Evolutionary conservation across 1,140 invertebrate genomes (phyloP).

Genomic region (Agraylea sexmaculata): DNA sequence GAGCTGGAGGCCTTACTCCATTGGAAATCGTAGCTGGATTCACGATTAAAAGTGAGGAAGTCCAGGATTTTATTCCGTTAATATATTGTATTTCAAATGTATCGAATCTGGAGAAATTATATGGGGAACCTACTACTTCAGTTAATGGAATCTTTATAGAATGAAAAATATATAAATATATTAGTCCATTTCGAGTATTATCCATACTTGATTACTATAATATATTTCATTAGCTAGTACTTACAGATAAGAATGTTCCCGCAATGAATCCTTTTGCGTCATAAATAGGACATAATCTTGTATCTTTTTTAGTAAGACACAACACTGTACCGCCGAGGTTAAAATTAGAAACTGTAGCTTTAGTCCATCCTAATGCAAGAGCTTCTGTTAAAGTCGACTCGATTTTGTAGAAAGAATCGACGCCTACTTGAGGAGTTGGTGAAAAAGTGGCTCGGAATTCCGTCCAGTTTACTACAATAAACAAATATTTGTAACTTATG

Average conservation of each 20-base stretch:
- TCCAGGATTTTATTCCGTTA: constrained; percentile 15
- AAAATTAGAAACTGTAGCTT: not conserved
- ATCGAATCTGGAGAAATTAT: constrained; percentile 16
- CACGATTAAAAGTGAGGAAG: constrained; percentile 15
- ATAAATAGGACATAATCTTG: constrained; percentile 12
- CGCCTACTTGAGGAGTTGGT: constrained; percentile 4
- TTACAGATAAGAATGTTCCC: constrained; percentile 17
- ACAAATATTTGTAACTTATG: too few species aligned
- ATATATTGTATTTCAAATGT: constrained; percentile 16
- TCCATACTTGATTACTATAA: not conserved
- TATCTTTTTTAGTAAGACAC: constrained; percentile 5
- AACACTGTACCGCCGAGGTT: constrained; percentile 5
- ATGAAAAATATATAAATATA: constrained; percentile 1
- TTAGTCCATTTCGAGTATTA: not conserved
- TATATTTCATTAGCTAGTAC: constrained; percentile 2
- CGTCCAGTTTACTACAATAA: constrained; percentile 18
- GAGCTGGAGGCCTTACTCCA: constrained; percentile 11
- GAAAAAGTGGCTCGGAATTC: constrained; percentile 18
- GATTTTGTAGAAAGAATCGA: constrained; percentile 14
- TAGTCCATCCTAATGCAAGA: constrained; percentile 7
- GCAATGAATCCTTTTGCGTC: constrained; percentile 16
- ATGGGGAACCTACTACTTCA: constrained; percentile 18
- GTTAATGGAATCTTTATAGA: constrained; percentile 11
- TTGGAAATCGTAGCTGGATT: constrained; percentile 7
- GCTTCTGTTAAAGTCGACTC: constrained; percentile 8